Percentiles rank a stretch among this genome's conserved stretches.
These are phyloP conservation scores for Brachyptera risi DNA, from an alignment of 2,888 invertebrate genomes.

Conservation along the genomic window DNA sequence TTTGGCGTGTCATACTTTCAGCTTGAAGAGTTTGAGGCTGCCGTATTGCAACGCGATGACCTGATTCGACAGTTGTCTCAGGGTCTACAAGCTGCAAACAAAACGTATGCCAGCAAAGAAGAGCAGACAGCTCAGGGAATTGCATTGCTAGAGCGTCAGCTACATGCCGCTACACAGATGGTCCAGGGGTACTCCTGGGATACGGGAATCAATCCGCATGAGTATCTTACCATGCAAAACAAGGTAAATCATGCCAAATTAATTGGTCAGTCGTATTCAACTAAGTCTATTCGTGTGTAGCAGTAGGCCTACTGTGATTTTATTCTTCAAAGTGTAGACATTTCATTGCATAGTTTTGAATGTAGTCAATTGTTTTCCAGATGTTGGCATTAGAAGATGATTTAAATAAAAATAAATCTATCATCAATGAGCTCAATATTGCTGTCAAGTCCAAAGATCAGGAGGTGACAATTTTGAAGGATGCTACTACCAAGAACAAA, in stretches of 20 bases:
- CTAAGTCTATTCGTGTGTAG: too few relatives aligned
- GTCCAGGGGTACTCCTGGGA: slow-evolving; percentile 38
- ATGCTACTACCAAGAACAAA: neutral
- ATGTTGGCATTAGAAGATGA: slow-evolving; percentile 22
- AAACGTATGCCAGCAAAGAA: slow-evolving; percentile 58
- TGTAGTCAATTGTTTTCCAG: slow-evolving; percentile 21
- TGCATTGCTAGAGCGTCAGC: slow-evolving; percentile 48
- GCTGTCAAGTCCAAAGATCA: too few relatives aligned
- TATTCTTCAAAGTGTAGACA: neutral
- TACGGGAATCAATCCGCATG: slow-evolving; percentile 27
- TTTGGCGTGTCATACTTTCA: slow-evolving; percentile 42
- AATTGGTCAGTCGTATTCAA: neutral
- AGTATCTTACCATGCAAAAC: slow-evolving; percentile 24
- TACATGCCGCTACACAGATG: slow-evolving; percentile 46
- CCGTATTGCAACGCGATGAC: slow-evolving; percentile 63
- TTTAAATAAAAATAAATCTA: slow-evolving; percentile 3
- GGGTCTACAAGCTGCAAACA: slow-evolving; percentile 63
- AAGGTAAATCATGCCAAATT: too few relatives aligned
- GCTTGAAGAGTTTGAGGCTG: slow-evolving; percentile 69
- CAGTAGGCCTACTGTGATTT: too few relatives aligned
- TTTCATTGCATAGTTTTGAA: neutral
- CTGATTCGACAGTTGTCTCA: slow-evolving; percentile 67
- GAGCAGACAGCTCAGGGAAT: slow-evolving; percentile 59
- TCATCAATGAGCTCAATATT: slow-evolving; percentile 3
- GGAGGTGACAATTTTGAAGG: too few relatives aligned